Evolutionary conservation across 1,140 invertebrate species (phyloP).

Genomic region (Sycophaga agraensis): DNA sequence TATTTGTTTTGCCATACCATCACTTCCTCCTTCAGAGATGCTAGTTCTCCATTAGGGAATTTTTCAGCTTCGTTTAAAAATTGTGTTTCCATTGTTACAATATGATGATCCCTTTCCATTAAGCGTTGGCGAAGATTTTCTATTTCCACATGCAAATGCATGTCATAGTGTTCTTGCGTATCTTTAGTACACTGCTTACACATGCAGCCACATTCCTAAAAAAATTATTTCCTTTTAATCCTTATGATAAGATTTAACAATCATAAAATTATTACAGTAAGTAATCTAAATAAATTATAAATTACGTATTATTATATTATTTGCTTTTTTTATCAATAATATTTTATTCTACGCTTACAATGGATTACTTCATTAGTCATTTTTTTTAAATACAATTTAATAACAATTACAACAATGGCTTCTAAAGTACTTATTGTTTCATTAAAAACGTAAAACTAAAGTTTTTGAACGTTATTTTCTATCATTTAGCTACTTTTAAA

Average conservation of each 20-base stretch:
- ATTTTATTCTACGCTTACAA: too few relatives aligned
- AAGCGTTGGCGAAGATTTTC: slow-evolving; percentile 81
- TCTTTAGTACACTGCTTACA: slow-evolving; percentile 56
- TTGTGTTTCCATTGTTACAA: slow-evolving; percentile 81
- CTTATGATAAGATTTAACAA: not conserved
- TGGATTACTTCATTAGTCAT: too few relatives aligned
- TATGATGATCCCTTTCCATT: slow-evolving; percentile 77
- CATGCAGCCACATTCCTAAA: slow-evolving; percentile 62
- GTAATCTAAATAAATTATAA: not conserved
- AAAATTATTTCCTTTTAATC: not conserved
- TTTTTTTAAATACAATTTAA: too few relatives aligned
- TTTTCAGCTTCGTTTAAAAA: slow-evolving; percentile 80
- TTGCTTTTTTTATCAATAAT: not conserved
- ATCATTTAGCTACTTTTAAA: not conserved
- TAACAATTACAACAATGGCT: too few relatives aligned
- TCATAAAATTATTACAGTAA: not conserved
- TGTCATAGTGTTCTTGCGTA: slow-evolving; percentile 56
- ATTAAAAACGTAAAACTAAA: too few relatives aligned
- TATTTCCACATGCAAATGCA: slow-evolving; percentile 83
- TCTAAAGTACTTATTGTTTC: too few relatives aligned
- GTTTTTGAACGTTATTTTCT: not conserved
- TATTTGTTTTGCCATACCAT: slow-evolving; percentile 89
- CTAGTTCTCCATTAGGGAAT: slow-evolving; percentile 69
- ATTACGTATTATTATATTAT: not conserved
- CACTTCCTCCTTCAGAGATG: slow-evolving; percentile 82